A percentile compares a stretch with the other conserved stretches of the same genome.
Conservation (phyloP, 2,797 vertebrate genomes). For the Spizella passerina region DNA sequence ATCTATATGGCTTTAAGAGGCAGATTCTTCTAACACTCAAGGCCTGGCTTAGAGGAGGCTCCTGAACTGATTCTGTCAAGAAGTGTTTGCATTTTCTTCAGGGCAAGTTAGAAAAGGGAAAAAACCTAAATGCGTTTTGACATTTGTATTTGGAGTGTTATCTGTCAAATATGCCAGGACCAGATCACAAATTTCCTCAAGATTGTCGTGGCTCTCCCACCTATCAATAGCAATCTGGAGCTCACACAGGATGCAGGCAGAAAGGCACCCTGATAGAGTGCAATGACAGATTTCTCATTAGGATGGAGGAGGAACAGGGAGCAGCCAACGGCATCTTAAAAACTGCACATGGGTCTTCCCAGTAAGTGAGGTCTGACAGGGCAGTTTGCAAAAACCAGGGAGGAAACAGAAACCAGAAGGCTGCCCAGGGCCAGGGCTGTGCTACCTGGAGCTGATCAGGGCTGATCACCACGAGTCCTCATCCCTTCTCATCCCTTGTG, state of each 20-base stretch:
- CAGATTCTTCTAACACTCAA: slow-evolving; percentile 66
- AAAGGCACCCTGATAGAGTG: not conserved
- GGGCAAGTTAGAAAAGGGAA: slow-evolving; percentile 36
- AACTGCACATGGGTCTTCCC: not conserved
- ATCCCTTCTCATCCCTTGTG: not conserved
- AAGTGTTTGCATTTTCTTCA: slow-evolving; percentile 75
- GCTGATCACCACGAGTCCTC: not conserved
- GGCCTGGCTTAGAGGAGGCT: slow-evolving; percentile 75
- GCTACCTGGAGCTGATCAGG: not conserved
- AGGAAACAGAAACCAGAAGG: not conserved
- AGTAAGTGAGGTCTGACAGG: not conserved
- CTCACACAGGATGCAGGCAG: not conserved
- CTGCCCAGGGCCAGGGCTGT: not conserved
- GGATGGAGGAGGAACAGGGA: not conserved
- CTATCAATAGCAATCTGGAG: slow-evolving; percentile 47
- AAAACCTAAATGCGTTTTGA: slow-evolving; percentile 74
- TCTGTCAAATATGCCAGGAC: slow-evolving; percentile 66
- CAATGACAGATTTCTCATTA: not conserved
- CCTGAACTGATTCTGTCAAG: slow-evolving; percentile 84
- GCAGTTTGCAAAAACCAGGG: not conserved
- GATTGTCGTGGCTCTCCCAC: not conserved
- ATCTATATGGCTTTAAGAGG: slow-evolving; percentile 69
- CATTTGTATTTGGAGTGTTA: slow-evolving; percentile 70
- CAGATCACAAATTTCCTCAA: slow-evolving; percentile 44
- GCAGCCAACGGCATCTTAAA: not conserved